Conservation (phyloP, 2,797 vertebrate genomes). For the Mormyrops boulengeri region DNA sequence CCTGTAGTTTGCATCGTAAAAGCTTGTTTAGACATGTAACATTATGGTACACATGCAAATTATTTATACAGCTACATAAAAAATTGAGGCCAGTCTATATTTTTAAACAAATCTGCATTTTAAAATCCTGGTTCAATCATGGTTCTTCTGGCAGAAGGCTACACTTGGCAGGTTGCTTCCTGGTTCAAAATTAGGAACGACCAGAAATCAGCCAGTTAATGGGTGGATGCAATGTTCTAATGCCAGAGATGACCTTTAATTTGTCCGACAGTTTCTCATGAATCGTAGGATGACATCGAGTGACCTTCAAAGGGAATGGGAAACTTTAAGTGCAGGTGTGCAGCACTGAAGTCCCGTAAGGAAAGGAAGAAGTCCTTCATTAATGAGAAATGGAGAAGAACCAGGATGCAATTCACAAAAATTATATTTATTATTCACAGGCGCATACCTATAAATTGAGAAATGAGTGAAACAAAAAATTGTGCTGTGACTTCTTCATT, state of each 20-base stretch:
- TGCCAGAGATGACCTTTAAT: neutral
- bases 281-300: neutral
- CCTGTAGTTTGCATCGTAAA: neutral
- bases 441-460: neutral
- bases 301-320: neutral
- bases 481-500: neutral
- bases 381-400: neutral
- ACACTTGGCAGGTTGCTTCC: neutral
- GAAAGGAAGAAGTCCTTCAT: neutral
- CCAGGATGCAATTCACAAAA: neutral
- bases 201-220: neutral
- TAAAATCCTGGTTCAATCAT: neutral
- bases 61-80: neutral
- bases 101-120: neutral
- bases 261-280: neutral
- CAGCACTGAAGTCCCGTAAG: neutral
- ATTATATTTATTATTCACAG: neutral
- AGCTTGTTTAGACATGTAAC: neutral
- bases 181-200: neutral
- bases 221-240: neutral
- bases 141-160: neutral
- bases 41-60: neutral
- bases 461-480: neutral
- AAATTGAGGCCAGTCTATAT: neutral
- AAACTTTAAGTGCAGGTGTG: neutral